Evolutionary conservation across 2,888 invertebrate species (phyloP).

Genomic region (Teleogryllus oceanicus): DNA sequence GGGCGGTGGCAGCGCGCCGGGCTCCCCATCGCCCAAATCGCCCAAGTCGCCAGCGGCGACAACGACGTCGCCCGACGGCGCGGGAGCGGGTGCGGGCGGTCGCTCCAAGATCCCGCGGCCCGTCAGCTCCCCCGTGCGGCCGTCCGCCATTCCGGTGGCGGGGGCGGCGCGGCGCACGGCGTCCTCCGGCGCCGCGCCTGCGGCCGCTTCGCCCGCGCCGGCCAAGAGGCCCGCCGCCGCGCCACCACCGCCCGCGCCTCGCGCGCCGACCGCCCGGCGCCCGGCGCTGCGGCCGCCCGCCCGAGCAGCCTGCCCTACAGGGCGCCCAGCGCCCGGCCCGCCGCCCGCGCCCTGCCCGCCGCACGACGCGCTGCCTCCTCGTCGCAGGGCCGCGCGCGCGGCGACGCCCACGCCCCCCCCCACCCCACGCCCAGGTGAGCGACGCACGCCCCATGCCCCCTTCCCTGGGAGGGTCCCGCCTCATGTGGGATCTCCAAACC

Average conservation of each 20-base stretch:
- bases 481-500: no score
- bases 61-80: not conserved
- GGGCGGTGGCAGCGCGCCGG: conserved; percentile 23
- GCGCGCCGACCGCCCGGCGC: not conserved
- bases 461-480: no score
- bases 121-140: conserved; percentile 64
- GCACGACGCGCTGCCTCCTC: conserved; percentile 42
- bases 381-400: conserved; percentile 39
- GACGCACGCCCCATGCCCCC: no score
- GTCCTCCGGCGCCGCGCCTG: not conserved
- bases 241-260: no score
- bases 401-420: conserved; percentile 41
- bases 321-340: conserved; percentile 46
- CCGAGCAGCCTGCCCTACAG: conserved; percentile 71
- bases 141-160: conserved; percentile 38
- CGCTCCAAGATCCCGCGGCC: conserved; percentile 70
- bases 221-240: not conserved
- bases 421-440: conserved; percentile 45
- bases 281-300: conserved; percentile 42
- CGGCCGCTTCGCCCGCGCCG: not conserved
- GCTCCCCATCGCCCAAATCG: not conserved
- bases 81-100: not conserved
- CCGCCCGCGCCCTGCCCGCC: conserved; percentile 35
- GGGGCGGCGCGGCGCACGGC: not conserved
- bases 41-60: not conserved